Percentiles rank a stretch among this genome's conserved stretches.
Evolutionary conservation across 2,888 invertebrate genomes (phyloP).

Genomic region (Diadegma fenestrale): DNA sequence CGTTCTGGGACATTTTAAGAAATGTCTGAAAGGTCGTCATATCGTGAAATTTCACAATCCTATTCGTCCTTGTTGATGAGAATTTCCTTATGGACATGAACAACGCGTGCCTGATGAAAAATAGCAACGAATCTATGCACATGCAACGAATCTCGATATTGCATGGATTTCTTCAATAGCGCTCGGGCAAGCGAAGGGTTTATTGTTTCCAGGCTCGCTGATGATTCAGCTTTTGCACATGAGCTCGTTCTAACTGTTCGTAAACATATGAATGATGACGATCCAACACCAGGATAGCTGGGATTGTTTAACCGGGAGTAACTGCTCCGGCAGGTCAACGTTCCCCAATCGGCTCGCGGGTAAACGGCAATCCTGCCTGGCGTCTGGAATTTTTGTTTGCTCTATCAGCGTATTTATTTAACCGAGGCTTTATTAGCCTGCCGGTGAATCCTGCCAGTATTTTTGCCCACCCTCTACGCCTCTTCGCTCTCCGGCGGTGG

Average conservation of each 20-base stretch:
- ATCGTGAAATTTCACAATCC: background rate
- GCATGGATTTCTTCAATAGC: conserved; percentile 18
- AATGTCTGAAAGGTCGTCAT: background rate
- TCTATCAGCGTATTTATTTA: conserved; percentile 61
- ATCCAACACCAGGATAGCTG: conserved; percentile 16
- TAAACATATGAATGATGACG: conserved; percentile 46
- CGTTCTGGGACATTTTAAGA: too few species aligned
- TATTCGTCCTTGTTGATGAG: background rate
- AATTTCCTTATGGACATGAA: too few species aligned
- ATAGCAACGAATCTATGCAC: background rate
- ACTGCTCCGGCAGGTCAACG: conserved; percentile 31
- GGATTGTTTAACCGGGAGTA: conserved; percentile 27
- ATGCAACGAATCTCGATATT: conserved; percentile 1
- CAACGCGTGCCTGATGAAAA: background rate
- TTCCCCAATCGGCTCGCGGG: conserved; percentile 20
- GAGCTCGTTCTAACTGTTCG: conserved; percentile 26
- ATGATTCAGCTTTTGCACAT: conserved; percentile 28
- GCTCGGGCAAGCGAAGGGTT: conserved; percentile 14
- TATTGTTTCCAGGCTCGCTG: conserved; percentile 25
- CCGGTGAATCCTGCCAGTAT: conserved; percentile 25
- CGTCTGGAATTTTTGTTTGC: conserved; percentile 56
- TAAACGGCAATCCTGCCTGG: conserved; percentile 26
- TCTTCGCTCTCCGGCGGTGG: background rate
- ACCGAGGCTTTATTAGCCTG: conserved; percentile 43
- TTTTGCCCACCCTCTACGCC: background rate